A percentile compares a stretch with the other conserved stretches of the same genome.
These are phyloP conservation scores for Cacoxenus indagator DNA, from an alignment of 2,888 invertebrate species.

Conservation along the genomic window DNA sequence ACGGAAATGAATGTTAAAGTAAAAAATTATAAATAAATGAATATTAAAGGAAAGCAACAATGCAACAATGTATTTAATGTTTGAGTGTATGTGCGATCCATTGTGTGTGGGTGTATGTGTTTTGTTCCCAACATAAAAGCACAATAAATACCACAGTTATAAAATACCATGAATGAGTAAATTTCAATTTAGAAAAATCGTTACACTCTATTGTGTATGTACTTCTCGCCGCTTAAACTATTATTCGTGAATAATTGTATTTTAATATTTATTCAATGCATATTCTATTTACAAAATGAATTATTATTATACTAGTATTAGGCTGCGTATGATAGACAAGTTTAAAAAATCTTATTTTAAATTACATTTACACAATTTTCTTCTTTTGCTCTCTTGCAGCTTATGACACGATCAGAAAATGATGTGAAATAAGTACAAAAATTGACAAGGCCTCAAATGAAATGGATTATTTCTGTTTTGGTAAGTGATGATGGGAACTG, in stretches of 20 bases:
- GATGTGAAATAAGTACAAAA: background rate
- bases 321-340: background rate
- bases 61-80: background rate
- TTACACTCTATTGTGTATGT: background rate
- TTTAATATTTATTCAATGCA: slow-evolving; percentile 15
- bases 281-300: slow-evolving; percentile 13
- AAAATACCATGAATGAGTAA: background rate
- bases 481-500: background rate
- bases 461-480: background rate
- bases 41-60: background rate
- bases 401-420: background rate
- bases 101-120: background rate
- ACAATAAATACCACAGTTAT: background rate
- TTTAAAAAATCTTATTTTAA: background rate
- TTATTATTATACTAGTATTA: background rate
- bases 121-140: background rate
- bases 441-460: background rate
- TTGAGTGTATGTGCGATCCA: background rate
- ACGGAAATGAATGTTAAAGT: background rate
- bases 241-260: background rate
- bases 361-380: background rate
- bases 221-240: slow-evolving; percentile 4
- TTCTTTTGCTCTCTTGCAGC: background rate
- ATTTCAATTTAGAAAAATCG: background rate
- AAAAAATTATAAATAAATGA: background rate